Evolutionary conservation across 64 coral and sea anemone genomes (phyloP).

Genomic region (Stichodactyla helianthus): DNA sequence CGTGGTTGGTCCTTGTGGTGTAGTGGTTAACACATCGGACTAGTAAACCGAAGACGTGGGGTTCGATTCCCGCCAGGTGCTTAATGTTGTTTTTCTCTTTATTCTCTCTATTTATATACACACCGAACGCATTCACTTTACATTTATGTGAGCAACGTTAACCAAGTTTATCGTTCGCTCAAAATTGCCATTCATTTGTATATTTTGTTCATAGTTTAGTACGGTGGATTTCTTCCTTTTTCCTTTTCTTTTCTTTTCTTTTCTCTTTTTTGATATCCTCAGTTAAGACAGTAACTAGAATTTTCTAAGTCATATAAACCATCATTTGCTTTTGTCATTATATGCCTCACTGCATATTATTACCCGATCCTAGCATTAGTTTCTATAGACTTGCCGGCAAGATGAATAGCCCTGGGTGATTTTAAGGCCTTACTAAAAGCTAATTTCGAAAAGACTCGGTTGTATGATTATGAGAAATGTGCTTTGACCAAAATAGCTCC

Average conservation of each 20-base stretch:
- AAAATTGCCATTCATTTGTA: no score
- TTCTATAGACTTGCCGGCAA: not conserved
- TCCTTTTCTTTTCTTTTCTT: not conserved
- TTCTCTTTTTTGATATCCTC: not conserved
- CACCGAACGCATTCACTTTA: no score
- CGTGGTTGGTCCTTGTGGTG: no score
- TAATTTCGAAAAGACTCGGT: slow-evolving; percentile 6
- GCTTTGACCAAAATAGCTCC: slow-evolving; percentile 4
- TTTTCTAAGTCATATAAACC: not conserved
- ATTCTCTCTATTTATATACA: no score
- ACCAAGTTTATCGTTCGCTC: no score
- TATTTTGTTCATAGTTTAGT: no score
- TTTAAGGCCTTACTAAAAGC: not conserved
- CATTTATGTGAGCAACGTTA: no score
- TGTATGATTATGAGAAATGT: slow-evolving; percentile 1
- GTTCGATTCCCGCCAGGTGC: no score
- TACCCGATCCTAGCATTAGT: not conserved
- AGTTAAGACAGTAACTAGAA: not conserved
- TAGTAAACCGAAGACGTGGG: no score
- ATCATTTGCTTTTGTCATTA: slow-evolving; percentile 13
- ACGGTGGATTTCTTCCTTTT: not conserved
- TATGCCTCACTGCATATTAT: not conserved
- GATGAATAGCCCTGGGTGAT: slow-evolving; percentile 3
- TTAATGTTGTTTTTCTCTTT: no score
- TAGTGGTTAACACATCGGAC: no score